These are phyloP conservation scores for Trichoplusia ni DNA, from an alignment of 1,140 invertebrate genomes.

Conservation along the genomic window DNA sequence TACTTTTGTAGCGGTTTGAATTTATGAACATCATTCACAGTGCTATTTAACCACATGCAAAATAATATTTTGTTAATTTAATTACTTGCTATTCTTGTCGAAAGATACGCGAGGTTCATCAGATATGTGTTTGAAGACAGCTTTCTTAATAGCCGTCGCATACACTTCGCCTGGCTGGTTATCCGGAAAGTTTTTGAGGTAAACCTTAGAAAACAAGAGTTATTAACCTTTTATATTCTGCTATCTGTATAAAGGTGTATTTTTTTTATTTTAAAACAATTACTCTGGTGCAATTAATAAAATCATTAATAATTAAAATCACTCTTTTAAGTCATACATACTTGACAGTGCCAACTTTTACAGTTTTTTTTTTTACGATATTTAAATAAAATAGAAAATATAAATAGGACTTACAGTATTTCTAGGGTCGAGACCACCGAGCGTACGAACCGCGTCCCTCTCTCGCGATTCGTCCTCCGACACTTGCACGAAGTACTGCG, in stretches of 20 bases:
- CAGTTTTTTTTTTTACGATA: no score
- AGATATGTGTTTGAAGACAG: conserved; percentile 74
- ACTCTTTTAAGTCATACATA: no score
- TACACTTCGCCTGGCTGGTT: conserved; percentile 90
- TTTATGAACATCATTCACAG: no score
- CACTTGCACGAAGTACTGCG: conserved; percentile 90
- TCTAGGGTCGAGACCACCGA: conserved; percentile 88
- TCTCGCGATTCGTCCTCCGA: conserved; percentile 82
- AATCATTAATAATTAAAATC: no score
- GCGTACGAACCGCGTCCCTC: conserved; percentile 82
- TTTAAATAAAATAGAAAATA: no score
- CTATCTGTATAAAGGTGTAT: no score
- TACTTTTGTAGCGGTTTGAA: no score
- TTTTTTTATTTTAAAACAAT: no score
- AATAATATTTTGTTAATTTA: neutral
- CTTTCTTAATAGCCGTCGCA: conserved; percentile 81
- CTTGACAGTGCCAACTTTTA: no score
- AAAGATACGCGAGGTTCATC: conserved; percentile 84
- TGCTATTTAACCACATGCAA: no score
- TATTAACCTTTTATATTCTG: no score
- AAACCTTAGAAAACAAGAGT: conserved; percentile 79
- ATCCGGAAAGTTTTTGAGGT: conserved; percentile 84
- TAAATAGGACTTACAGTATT: conserved; percentile 87
- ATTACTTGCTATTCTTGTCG: conserved; percentile 81
- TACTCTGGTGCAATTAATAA: no score